Percentiles rank a stretch among this genome's conserved stretches.
Evolutionary conservation across 2,113 vertebrate species (phyloP).

Genomic region (Archocentrus centrarchus): DNA sequence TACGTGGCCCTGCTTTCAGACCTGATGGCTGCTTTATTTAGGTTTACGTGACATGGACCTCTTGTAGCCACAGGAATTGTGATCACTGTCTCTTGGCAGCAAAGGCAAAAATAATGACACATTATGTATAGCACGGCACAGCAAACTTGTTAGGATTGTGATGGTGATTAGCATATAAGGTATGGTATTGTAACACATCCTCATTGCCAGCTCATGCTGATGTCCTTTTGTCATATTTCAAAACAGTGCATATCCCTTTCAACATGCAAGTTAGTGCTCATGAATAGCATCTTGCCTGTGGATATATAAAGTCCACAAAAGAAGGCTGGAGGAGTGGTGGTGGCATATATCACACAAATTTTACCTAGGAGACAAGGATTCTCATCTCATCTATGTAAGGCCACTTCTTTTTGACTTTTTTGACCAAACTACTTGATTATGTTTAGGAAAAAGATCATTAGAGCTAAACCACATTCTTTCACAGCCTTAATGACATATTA

Average conservation of each 20-base stretch:
- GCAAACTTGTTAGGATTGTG: neutral
- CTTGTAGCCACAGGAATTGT: neutral
- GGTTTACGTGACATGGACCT: neutral
- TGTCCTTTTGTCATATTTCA: slow-evolving; percentile 1
- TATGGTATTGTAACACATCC: neutral
- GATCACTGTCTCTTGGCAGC: neutral
- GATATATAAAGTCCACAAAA: neutral
- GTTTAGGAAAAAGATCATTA: neutral
- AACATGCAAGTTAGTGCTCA: neutral
- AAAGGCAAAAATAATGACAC: neutral
- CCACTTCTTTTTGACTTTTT: neutral
- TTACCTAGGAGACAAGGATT: neutral
- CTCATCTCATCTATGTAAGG: neutral
- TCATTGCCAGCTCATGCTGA: neutral
- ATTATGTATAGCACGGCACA: neutral
- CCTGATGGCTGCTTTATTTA: neutral
- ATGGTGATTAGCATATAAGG: neutral
- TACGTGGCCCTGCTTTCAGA: neutral
- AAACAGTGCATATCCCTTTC: neutral
- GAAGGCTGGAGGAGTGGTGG: neutral
- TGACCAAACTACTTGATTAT: neutral
- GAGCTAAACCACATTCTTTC: neutral
- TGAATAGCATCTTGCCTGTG: neutral
- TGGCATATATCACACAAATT: neutral
- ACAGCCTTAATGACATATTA: neutral